Conservation (phyloP, 2,797 vertebrate genomes). For the Sandelia bainsii region DNA sequence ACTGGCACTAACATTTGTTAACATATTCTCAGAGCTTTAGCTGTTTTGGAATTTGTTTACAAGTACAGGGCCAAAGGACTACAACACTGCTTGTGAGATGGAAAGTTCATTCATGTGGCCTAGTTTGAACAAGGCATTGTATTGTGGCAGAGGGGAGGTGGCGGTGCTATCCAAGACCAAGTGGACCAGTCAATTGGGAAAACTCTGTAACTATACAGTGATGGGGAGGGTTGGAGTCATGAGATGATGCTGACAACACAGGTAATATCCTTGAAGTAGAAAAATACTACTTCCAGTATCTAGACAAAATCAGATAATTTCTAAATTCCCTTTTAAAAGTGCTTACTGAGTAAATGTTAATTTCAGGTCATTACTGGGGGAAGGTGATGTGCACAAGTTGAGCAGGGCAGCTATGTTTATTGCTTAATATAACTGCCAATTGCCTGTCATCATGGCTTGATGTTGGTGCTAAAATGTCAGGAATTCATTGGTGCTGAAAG, state of each 20-base stretch:
- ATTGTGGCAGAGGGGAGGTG: constrained; percentile 69
- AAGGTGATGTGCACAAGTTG: constrained; percentile 19
- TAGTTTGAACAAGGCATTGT: constrained; percentile 77
- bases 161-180: constrained; percentile 63
- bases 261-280: background rate
- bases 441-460: constrained; percentile 17
- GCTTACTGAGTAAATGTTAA: constrained; percentile 3
- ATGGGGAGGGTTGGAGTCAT: constrained; percentile 10
- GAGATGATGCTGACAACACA: constrained; percentile 26
- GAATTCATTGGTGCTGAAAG: constrained; percentile 21
- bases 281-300: background rate
- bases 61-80: constrained; percentile 55
- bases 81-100: constrained; percentile 51
- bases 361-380: background rate
- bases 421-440: constrained; percentile 41
- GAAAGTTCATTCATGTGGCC: constrained; percentile 74
- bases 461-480: constrained; percentile 14
- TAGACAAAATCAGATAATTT: background rate
- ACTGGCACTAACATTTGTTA: background rate
- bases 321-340: background rate
- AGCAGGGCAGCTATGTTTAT: constrained; percentile 24
- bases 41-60: constrained; percentile 71
- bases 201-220: constrained; percentile 33
- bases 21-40: constrained; percentile 19
- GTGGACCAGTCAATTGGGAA: constrained; percentile 57